A percentile compares a stretch with the other conserved stretches of the same genome.
Evolutionary conservation across 1,140 invertebrate species (phyloP).

Genomic region (Ooceraea biroi): DNA sequence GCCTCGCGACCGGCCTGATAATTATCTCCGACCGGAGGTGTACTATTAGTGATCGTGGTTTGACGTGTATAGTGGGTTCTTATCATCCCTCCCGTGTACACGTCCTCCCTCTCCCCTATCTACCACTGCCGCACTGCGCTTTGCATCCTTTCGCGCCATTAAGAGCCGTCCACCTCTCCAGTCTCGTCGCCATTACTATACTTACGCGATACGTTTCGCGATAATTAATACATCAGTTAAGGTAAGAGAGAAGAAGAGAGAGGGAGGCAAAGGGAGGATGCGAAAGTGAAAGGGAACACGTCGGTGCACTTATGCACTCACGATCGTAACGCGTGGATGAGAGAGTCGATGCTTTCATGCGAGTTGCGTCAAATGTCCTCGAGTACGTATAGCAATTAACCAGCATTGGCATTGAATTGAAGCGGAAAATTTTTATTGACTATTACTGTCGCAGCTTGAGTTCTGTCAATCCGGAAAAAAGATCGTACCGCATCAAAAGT

Average conservation of each 20-base stretch:
- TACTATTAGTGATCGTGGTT: conserved; percentile 77
- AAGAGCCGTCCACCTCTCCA: conserved; percentile 59
- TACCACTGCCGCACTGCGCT: conserved; percentile 3
- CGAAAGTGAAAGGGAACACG: conserved; percentile 2
- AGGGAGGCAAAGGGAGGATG: background rate
- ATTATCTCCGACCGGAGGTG: conserved; percentile 77
- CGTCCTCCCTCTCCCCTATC: background rate
- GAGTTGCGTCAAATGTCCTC: background rate
- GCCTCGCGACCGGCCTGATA: conserved; percentile 70
- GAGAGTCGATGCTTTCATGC: background rate
- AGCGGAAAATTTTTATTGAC: too few relatives aligned
- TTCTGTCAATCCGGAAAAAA: too few relatives aligned
- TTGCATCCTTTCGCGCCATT: conserved; percentile 70
- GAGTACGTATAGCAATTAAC: background rate
- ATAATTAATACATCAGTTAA: conserved; percentile 72
- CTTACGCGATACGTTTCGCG: conserved; percentile 62
- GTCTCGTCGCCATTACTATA: conserved; percentile 53
- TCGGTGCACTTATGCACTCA: background rate
- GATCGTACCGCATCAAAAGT: too few relatives aligned
- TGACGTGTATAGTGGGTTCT: conserved; percentile 65
- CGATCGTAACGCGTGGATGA: background rate
- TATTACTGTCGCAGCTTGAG: too few relatives aligned
- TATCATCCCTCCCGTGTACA: conserved; percentile 54
- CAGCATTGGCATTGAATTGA: background rate
- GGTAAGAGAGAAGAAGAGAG: background rate